Conservation (phyloP, 1,140 invertebrate species). For the Agraylea sexmaculata region DNA sequence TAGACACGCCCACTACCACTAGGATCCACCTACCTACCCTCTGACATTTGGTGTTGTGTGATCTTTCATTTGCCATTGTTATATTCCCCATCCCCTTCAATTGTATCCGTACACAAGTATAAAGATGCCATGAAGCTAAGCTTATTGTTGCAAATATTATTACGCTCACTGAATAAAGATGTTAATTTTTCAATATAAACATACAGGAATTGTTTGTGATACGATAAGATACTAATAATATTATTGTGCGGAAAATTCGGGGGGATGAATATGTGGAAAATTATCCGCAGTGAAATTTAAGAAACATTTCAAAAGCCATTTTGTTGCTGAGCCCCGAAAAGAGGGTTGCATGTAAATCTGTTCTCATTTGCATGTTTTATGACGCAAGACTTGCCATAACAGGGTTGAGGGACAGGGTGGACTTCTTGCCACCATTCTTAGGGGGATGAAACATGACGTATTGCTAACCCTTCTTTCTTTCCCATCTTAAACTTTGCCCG, state of each 20-base stretch:
- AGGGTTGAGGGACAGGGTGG: slow-evolving; percentile 7
- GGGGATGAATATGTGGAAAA: too few species aligned
- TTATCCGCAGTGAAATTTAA: too few species aligned
- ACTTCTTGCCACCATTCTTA: too few species aligned
- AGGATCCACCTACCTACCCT: background rate
- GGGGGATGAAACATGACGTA: too few species aligned
- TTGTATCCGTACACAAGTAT: background rate
- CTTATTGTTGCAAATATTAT: background rate
- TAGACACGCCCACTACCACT: slow-evolving; percentile 13
- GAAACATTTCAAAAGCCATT: slow-evolving; percentile 4
- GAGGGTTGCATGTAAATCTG: slow-evolving; percentile 18
- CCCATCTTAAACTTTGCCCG: background rate
- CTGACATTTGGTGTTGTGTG: background rate
- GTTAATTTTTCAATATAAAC: background rate
- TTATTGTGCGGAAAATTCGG: background rate
- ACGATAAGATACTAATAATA: background rate
- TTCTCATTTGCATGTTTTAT: slow-evolving; percentile 22
- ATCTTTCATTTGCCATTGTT: slow-evolving; percentile 2
- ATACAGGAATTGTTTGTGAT: background rate
- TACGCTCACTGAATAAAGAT: background rate
- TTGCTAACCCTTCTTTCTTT: background rate
- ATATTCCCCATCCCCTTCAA: slow-evolving; percentile 2
- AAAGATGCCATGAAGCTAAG: background rate
- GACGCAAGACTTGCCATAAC: slow-evolving; percentile 18
- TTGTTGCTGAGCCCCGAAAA: slow-evolving; percentile 4